Evolutionary conservation across 2,888 invertebrate species (phyloP).

Genomic region (Opisthograptis luteolata): DNA sequence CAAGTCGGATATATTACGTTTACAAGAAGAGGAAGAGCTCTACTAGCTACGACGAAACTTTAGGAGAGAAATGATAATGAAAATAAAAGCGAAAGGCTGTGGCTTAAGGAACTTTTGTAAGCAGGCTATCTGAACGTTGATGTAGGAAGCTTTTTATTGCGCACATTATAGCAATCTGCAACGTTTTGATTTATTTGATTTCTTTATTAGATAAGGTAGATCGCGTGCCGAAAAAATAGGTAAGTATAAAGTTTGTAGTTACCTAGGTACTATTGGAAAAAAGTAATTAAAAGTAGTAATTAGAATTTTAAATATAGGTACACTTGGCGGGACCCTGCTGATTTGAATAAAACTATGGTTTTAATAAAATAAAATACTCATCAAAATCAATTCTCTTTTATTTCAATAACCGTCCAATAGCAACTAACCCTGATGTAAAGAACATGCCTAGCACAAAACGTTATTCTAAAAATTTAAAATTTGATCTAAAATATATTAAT

Average conservation of each 20-base stretch:
- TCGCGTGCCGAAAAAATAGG: constrained; percentile 34
- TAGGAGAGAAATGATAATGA: background rate
- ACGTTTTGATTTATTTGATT: constrained; percentile 36
- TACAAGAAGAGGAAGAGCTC: constrained; percentile 93
- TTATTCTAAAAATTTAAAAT: constrained; percentile 61
- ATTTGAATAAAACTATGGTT: constrained; percentile 40
- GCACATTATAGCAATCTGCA: constrained; percentile 54
- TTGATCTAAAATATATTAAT: constrained; percentile 58
- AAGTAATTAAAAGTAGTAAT: constrained; percentile 30
- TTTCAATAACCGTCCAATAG: constrained; percentile 46
- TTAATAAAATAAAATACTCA: constrained; percentile 38
- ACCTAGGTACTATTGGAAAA: no score
- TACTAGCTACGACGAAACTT: constrained; percentile 59
- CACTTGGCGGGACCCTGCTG: constrained; percentile 68
- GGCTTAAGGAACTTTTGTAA: constrained; percentile 44
- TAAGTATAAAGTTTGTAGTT: constrained; percentile 24
- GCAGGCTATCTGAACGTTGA: constrained; percentile 36
- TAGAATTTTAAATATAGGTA: constrained; percentile 45
- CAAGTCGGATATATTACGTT: constrained; percentile 92
- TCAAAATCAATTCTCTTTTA: constrained; percentile 50
- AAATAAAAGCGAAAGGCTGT: constrained; percentile 40
- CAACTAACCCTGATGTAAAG: constrained; percentile 40
- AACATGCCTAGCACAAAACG: constrained; percentile 50
- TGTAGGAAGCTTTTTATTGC: constrained; percentile 53
- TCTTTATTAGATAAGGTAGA: constrained; percentile 24